A percentile compares a stretch with the other conserved stretches of the same genome.
Evolutionary conservation across 53 echinoderm and acorn worm species (phyloP).

Genomic region (Echinometra lucunter): DNA sequence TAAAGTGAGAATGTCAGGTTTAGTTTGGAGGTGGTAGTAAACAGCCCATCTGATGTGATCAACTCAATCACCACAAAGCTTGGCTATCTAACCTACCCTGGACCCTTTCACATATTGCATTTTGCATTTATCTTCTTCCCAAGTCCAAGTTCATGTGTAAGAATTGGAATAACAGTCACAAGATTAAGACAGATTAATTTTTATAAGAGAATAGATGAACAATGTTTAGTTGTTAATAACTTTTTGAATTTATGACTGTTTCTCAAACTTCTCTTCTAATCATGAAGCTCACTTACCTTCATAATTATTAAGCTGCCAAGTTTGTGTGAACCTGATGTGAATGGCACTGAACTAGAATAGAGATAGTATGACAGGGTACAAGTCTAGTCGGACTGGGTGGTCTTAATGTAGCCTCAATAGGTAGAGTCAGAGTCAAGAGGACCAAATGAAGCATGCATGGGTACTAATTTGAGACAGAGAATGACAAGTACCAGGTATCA

Average conservation of each 20-base stretch:
- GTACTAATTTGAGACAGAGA: not conserved
- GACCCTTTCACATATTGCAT: not conserved
- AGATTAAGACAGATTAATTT: not conserved
- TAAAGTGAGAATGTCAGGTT: conserved; percentile 57
- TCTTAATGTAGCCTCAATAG: not conserved
- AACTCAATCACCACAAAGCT: conserved; percentile 37
- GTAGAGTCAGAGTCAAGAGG: not conserved
- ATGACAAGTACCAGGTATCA: not conserved
- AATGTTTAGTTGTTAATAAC: not conserved
- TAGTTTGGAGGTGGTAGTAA: conserved; percentile 41
- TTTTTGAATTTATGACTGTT: not conserved
- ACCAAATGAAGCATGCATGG: not conserved
- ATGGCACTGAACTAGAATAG: not conserved
- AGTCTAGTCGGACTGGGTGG: conserved; percentile 1
- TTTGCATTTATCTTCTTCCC: not conserved
- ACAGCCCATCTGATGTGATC: conserved; percentile 47
- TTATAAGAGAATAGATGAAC: not conserved
- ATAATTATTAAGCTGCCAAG: not conserved
- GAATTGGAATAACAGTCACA: not conserved
- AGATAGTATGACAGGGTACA: not conserved
- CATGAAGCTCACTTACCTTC: not conserved
- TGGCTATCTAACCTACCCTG: not conserved
- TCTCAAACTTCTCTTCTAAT: not conserved
- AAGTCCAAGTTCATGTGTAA: not conserved
- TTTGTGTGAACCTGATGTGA: conserved; percentile 1